Conservation (phyloP, 2,797 vertebrate genomes). For the Enteromius thamalakanensis region DNA sequence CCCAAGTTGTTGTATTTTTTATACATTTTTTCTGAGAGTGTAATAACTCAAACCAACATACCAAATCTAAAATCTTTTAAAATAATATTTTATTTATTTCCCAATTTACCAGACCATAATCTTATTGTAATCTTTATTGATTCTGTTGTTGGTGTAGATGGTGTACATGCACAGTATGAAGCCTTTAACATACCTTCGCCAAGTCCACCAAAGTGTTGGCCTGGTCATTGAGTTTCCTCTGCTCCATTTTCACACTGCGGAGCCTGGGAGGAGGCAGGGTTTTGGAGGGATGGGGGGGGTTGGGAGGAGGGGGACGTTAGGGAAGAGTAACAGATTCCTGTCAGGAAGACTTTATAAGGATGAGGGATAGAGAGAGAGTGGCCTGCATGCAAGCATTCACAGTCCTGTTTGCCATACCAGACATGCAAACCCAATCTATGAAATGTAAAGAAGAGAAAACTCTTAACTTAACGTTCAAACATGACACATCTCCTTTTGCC, state of each 20-base stretch:
- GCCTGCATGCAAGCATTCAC: conserved; percentile 78
- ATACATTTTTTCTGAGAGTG: not conserved
- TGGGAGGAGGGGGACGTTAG: conserved; percentile 53
- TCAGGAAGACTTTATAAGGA: conserved; percentile 62
- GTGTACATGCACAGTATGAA: not conserved
- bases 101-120: not conserved
- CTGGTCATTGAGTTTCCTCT: conserved; percentile 93
- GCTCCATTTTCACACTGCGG: conserved; percentile 94
- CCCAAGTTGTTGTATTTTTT: not conserved
- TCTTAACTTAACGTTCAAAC: conserved; percentile 55
- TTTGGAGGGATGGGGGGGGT: conserved; percentile 65
- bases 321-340: conserved; percentile 67
- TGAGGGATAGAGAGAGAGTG: conserved; percentile 62
- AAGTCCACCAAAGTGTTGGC: conserved; percentile 91
- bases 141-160: not conserved
- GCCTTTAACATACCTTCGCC: conserved; percentile 85
- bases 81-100: not conserved
- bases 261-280: conserved; percentile 74
- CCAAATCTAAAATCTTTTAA: not conserved
- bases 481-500: conserved; percentile 55
- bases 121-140: not conserved
- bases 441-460: conserved; percentile 54
- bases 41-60: not conserved
- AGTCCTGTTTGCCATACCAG: conserved; percentile 74
- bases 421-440: conserved; percentile 74